phyloP scores from a whole-genome alignment of 2,113 vertebrate species.

The Misgurnus anguillicaudatus region DNA sequence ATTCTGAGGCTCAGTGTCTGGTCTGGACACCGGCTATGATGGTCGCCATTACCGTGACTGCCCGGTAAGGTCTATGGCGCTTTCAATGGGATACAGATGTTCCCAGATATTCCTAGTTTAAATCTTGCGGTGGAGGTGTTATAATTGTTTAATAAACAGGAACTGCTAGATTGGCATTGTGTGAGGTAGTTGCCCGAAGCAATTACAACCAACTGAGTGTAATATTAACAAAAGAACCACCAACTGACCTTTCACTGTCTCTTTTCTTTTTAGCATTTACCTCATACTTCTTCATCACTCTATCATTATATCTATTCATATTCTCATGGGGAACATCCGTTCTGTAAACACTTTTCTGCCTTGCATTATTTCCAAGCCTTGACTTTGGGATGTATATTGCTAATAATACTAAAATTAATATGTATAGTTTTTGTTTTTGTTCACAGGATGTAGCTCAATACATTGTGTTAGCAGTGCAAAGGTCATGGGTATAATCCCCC shows the following conservation, averaged over 20 bases:
- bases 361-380: neutral
- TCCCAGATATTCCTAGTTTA: conserved; percentile 13
- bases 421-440: too few relatives aligned
- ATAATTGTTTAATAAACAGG: conserved; percentile 18
- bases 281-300: neutral
- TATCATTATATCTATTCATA: conserved; percentile 6
- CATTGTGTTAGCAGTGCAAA: too few relatives aligned
- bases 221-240: conserved; percentile 10
- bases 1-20: conserved; percentile 40
- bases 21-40: neutral
- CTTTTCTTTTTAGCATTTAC: conserved; percentile 9
- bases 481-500: too few relatives aligned
- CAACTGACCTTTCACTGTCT: neutral
- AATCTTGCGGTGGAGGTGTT: conserved; percentile 27
- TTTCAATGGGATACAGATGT: conserved; percentile 36
- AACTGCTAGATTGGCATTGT: conserved; percentile 9
- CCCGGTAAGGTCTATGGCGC: conserved; percentile 8
- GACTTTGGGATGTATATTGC: neutral
- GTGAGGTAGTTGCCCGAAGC: conserved; percentile 27
- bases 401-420: neutral
- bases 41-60: conserved; percentile 26
- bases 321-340: neutral
- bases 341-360: neutral
- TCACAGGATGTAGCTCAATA: too few relatives aligned
- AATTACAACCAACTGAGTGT: conserved; percentile 15